phyloP scores from a whole-genome alignment of 2,888 invertebrate genomes.

The Drosophila hamatofila region DNA sequence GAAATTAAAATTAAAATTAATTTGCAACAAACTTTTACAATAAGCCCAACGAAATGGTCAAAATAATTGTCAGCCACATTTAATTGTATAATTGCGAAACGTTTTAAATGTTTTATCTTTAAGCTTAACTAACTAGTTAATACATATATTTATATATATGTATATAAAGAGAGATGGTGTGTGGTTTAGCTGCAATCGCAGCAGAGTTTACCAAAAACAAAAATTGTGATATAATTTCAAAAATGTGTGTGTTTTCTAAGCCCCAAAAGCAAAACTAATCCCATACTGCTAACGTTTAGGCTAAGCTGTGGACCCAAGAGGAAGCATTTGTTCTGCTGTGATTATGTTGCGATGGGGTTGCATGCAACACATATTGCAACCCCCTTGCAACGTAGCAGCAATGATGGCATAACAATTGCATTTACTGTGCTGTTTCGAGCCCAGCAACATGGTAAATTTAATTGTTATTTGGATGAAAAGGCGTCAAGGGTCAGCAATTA shows the following conservation, averaged over 20 bases:
- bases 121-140: constrained; percentile 61
- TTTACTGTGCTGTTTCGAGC: constrained; percentile 80
- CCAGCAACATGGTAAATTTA: constrained; percentile 78
- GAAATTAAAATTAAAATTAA: neutral
- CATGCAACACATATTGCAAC: constrained; percentile 27
- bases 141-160: neutral
- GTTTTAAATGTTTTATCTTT: constrained; percentile 66
- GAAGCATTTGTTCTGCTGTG: constrained; percentile 28
- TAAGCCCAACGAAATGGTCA: constrained; percentile 57
- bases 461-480: constrained; percentile 58
- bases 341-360: constrained; percentile 76
- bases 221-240: constrained; percentile 79
- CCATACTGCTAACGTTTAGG: constrained; percentile 34
- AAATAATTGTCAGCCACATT: constrained; percentile 45
- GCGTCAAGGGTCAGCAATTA: constrained; percentile 35
- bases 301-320: constrained; percentile 36
- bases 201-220: constrained; percentile 34
- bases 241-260: constrained; percentile 74
- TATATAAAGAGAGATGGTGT: constrained; percentile 13
- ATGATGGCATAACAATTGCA: constrained; percentile 58
- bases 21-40: constrained; percentile 23
- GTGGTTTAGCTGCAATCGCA: constrained; percentile 49
- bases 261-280: constrained; percentile 40
- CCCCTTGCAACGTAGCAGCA: constrained; percentile 42
- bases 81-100: constrained; percentile 27